These are phyloP conservation scores for Psephotus haematonotus DNA, from an alignment of 2,113 vertebrate species.

Conservation along the genomic window DNA sequence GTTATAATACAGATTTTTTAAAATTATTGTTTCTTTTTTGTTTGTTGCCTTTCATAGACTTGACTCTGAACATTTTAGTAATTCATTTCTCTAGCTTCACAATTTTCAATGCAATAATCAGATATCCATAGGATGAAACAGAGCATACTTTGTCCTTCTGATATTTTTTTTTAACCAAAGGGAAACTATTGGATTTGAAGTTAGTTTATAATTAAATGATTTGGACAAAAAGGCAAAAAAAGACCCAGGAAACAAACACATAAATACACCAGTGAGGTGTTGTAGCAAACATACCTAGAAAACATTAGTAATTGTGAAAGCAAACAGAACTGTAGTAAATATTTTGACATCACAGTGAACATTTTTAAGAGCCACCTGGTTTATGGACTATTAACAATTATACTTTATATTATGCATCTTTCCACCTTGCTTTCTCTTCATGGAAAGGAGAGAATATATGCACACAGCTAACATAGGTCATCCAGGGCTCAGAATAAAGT, in stretches of 20 bases:
- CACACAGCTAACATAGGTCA: background rate
- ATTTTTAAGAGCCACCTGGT: background rate
- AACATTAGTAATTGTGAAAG: background rate
- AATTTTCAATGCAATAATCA: background rate
- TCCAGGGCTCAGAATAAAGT: background rate
- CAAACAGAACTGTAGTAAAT: background rate
- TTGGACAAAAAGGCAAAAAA: background rate
- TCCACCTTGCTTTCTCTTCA: background rate
- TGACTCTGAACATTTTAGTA: background rate
- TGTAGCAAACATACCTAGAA: background rate
- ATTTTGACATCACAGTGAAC: background rate
- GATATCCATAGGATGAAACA: background rate
- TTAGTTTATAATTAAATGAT: background rate
- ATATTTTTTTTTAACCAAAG: background rate
- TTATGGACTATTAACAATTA: background rate
- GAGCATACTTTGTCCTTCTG: background rate
- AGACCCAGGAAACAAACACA: background rate
- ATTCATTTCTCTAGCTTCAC: background rate
- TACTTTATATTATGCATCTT: background rate
- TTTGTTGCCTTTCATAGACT: background rate
- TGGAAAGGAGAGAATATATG: background rate
- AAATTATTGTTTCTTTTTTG: background rate
- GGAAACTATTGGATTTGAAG: background rate
- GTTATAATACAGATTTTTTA: background rate
- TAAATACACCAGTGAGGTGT: background rate